A percentile compares a stretch with the other conserved stretches of the same genome.
Conservation (phyloP, 2,797 vertebrate species). For the Microchirus variegatus region DNA sequence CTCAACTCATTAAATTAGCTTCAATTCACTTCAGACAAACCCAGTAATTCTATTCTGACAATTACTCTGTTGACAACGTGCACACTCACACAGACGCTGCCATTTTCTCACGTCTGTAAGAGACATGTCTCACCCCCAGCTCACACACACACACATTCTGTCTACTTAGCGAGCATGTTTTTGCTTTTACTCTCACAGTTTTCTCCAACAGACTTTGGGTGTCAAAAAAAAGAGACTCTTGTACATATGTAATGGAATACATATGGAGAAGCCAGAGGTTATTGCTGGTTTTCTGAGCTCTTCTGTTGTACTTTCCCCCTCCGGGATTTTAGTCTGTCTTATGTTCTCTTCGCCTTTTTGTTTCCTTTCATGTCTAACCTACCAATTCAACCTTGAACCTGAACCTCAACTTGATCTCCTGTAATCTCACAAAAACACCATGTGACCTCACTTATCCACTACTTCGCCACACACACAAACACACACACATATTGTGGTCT, state of each 20-base stretch:
- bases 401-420: constrained; percentile 10
- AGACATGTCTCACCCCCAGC: constrained; percentile 72
- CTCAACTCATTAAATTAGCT: constrained; percentile 51
- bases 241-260: background rate
- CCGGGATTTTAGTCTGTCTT: background rate
- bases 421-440: constrained; percentile 26
- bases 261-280: too few species aligned
- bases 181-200: background rate
- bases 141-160: constrained; percentile 17
- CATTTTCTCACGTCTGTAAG: constrained; percentile 68
- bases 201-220: background rate
- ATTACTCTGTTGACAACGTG: constrained; percentile 47
- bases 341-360: background rate
- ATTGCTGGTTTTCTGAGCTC: too few species aligned
- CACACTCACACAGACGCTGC: constrained; percentile 11
- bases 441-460: constrained; percentile 52
- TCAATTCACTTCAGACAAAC: constrained; percentile 48
- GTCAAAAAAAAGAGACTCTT: background rate
- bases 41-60: constrained; percentile 54
- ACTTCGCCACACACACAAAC: constrained; percentile 15
- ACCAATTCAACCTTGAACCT: constrained; percentile 29
- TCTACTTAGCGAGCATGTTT: constrained; percentile 35
- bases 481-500: constrained; percentile 4
- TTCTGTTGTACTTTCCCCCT: too few species aligned
- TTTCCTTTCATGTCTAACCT: background rate